Evolutionary conservation across 2,888 invertebrate species (phyloP).

Genomic region (Drosophila bunnanda): DNA sequence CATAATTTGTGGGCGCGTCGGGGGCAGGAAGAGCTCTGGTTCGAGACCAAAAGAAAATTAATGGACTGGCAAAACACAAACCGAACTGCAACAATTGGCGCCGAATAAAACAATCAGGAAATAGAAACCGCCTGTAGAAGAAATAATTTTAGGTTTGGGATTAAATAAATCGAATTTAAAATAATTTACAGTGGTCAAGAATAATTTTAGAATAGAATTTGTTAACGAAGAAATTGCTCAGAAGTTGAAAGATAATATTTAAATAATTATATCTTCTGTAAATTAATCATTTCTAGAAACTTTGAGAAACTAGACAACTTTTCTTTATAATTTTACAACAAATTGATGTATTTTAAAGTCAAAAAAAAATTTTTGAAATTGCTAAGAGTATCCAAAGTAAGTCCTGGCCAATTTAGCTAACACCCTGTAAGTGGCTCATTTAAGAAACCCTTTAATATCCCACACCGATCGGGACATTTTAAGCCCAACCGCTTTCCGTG

Average conservation of each 20-base stretch:
- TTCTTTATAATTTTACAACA: no score
- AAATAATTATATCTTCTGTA: no score
- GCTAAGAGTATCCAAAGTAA: not conserved
- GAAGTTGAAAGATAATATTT: no score
- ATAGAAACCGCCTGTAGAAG: slow-evolving; percentile 9
- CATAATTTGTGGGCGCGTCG: slow-evolving; percentile 67
- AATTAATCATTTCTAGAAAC: no score
- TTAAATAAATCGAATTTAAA: not conserved
- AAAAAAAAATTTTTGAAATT: not conserved
- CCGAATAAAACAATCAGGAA: slow-evolving; percentile 33
- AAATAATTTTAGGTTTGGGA: not conserved
- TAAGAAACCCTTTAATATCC: slow-evolving; percentile 6
- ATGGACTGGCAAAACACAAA: slow-evolving; percentile 77
- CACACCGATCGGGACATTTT: slow-evolving; percentile 54
- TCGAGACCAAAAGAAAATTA: slow-evolving; percentile 61
- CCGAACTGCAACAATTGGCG: slow-evolving; percentile 52
- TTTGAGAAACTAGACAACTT: no score
- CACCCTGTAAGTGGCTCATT: slow-evolving; percentile 10
- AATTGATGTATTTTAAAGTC: not conserved
- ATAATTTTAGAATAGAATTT: no score
- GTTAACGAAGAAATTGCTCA: no score
- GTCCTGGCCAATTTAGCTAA: not conserved
- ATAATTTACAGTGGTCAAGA: no score
- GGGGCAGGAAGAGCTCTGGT: slow-evolving; percentile 69
- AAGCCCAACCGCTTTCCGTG: slow-evolving; percentile 52